Base-by-base conservation (phyloP, 2,797 vertebrate species). In the Chelonia mydas region DNA sequence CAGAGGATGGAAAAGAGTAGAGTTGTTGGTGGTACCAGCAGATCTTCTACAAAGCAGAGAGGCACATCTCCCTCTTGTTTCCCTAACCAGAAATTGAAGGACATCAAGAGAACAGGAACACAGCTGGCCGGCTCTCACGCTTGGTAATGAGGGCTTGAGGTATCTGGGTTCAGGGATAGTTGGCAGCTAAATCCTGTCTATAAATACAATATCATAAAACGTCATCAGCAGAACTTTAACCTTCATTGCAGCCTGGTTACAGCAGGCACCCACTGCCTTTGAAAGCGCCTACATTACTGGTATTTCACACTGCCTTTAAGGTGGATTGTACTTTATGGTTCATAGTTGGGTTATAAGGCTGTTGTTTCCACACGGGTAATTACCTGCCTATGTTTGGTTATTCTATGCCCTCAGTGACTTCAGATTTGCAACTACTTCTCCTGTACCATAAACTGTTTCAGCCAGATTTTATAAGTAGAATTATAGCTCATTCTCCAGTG, bases 301-400 rank as follows among this genome's bases (percentile, higher is more conserved):
- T 28, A 45, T 47, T 23, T 25, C 37, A 76, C 41, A 19, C 23
- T n/a, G 55, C 28, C 81, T 90, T 77, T 84, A 90, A 86, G 86
- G 90, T 76, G 80, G 86, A 65, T 95, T 68, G 89, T 92, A 78
- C 89, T 27, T 59, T 89, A 86, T 65, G 65, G 87, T 81, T 76
- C 92, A 93, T 57, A 87, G 72, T 78, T 95, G 49, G 72, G 92
- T 93, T 95, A 83, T 51, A 78, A 95, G 76, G 11, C 76, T 84
- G 81, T 81, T 87, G 88, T 37, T 74, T 90, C 91, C 84, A 90
- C 78, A 76, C 1, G 1, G 2, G 27, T 93, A 94, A 93, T 95
- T 95, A 96, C 92, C 79, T 94, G 90, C 53, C 84, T 68, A 49
- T 86, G 4, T 74, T 84, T 85, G 61, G 11, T 81, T 57, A 51